A percentile compares a stretch with the other conserved stretches of the same genome.
Conservation (phyloP, 2,797 vertebrate species). For the Cyprinella venusta region DNA sequence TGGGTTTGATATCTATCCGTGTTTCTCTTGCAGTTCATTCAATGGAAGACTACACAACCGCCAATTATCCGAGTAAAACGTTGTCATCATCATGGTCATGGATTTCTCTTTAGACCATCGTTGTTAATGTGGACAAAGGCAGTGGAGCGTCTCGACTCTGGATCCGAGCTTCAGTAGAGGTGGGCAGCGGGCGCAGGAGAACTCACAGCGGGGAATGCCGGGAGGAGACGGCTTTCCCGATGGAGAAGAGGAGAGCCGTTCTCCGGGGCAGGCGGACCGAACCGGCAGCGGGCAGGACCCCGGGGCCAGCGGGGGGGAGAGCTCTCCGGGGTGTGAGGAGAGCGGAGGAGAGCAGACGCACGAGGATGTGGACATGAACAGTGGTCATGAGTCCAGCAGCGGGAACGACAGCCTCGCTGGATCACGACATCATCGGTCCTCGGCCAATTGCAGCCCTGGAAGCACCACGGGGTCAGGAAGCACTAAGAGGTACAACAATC, state of each 20-base stretch:
- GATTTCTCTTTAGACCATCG: conserved; percentile 19
- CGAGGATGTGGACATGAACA: conserved; percentile 76
- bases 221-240: conserved; percentile 63
- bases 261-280: conserved; percentile 9
- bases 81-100: not conserved
- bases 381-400: conserved; percentile 51
- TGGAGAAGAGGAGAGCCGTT: conserved; percentile 66
- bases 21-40: conserved; percentile 22
- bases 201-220: conserved; percentile 64
- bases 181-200: conserved; percentile 23
- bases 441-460: conserved; percentile 69
- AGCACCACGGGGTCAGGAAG: conserved; percentile 71
- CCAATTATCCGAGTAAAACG: not conserved
- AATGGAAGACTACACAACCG: not conserved
- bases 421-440: conserved; percentile 68
- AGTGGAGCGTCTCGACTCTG: conserved; percentile 38
- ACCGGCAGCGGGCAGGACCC: not conserved
- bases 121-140: conserved; percentile 50
- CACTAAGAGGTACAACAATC: conserved; percentile 70
- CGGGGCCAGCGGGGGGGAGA: not conserved
- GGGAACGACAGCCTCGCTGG: conserved; percentile 19
- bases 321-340: conserved; percentile 54
- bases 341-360: conserved; percentile 60
- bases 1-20: not conserved
- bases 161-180: conserved; percentile 56